Conservation (phyloP, 2,888 invertebrate genomes). For the Polydrusus tereticollis region DNA sequence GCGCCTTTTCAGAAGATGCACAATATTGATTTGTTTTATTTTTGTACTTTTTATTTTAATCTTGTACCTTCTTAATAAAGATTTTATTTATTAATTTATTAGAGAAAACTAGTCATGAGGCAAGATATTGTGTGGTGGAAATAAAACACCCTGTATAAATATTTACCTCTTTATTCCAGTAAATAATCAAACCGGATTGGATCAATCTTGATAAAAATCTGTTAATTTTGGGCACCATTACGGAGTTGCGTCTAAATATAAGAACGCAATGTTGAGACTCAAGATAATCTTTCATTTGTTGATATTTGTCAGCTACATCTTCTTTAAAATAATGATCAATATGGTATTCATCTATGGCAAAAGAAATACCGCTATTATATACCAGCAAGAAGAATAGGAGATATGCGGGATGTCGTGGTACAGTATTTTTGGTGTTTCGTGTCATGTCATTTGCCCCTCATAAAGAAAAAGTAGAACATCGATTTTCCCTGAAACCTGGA, state of each 20-base stretch:
- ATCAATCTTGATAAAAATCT: slow-evolving; percentile 15
- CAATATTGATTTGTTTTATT: no score
- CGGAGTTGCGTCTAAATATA: slow-evolving; percentile 22
- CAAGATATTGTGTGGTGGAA: no score
- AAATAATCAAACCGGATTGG: slow-evolving; percentile 4
- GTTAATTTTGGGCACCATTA: slow-evolving; percentile 12
- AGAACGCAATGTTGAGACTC: background rate
- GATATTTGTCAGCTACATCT: slow-evolving; percentile 20
- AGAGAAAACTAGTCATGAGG: no score
- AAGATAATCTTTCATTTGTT: slow-evolving; percentile 26
- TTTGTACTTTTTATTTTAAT: no score
- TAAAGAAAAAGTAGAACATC: no score
- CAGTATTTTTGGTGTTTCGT: background rate
- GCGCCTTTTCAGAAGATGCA: no score
- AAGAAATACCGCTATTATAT: background rate
- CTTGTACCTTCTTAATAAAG: no score
- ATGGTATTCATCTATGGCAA: slow-evolving; percentile 18
- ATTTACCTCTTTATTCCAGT: slow-evolving; percentile 24
- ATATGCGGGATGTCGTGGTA: background rate
- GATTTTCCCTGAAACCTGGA: no score
- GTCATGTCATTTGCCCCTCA: no score
- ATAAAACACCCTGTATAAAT: background rate
- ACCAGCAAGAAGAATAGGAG: background rate
- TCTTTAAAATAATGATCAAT: slow-evolving; percentile 26
- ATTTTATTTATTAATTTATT: no score